Conservation (phyloP, 2,888 invertebrate species). For the Cataglyphis cursor region DNA sequence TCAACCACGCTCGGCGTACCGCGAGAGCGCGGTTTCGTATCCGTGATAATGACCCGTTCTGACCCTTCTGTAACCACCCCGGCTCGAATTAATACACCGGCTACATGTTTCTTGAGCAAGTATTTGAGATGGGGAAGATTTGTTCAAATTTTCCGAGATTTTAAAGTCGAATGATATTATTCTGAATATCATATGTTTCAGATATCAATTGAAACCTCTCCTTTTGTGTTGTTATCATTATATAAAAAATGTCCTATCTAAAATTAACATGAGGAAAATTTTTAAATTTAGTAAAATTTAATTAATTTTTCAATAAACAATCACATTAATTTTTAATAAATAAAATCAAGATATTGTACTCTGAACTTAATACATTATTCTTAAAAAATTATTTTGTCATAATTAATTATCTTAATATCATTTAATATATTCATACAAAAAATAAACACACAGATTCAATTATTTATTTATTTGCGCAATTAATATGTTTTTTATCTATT, state of each 20-base stretch:
- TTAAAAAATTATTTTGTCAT: background rate
- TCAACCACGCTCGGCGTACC: conserved; percentile 69
- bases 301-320: background rate
- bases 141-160: conserved; percentile 5
- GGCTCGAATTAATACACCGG: conserved; percentile 34
- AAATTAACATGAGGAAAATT: background rate
- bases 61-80: conserved; percentile 30
- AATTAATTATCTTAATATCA: background rate
- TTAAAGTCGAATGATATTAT: background rate
- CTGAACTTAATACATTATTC: background rate
- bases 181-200: background rate
- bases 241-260: background rate
- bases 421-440: background rate
- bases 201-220: background rate
- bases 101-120: conserved; percentile 31
- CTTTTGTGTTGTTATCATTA: background rate
- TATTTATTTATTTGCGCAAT: background rate
- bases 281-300: background rate
- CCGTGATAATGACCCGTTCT: conserved; percentile 57
- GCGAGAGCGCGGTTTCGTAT: conserved; percentile 51
- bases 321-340: background rate
- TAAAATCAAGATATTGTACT: background rate
- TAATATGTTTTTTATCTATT: background rate
- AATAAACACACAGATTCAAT: background rate
- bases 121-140: conserved; percentile 6